Conservation (phyloP, 2,888 invertebrate species). For the Hydrotaea cyrtoneurina region DNA sequence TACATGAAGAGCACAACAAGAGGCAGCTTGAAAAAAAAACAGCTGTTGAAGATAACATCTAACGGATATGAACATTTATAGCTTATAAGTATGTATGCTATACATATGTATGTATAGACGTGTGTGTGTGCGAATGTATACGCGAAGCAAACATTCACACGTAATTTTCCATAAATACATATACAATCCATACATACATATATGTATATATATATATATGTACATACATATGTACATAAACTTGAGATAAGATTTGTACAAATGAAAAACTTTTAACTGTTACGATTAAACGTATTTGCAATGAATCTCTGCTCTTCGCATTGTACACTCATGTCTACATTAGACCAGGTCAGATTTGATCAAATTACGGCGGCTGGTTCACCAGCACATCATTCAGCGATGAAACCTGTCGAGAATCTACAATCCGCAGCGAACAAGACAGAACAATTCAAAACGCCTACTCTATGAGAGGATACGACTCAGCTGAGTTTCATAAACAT, state of each 20-base stretch:
- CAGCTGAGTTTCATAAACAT: too few relatives aligned
- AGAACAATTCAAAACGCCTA: too few relatives aligned
- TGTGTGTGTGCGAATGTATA: not conserved
- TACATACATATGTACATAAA: not conserved
- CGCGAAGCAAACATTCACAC: not conserved
- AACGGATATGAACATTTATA: conserved; percentile 35
- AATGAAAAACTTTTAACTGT: conserved; percentile 5
- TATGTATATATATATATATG: too few relatives aligned
- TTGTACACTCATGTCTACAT: not conserved
- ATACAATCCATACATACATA: too few relatives aligned
- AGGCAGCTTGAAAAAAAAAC: conserved; percentile 17
- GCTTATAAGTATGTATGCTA: too few relatives aligned
- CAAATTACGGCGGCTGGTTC: too few relatives aligned
- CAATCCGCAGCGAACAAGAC: too few relatives aligned
- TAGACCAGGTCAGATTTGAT: not conserved
- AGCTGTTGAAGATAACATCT: conserved; percentile 28
- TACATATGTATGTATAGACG: not conserved
- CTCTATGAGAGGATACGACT: too few relatives aligned
- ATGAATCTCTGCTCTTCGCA: not conserved
- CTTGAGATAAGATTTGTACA: not conserved
- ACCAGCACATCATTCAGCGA: too few relatives aligned
- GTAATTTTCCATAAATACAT: too few relatives aligned
- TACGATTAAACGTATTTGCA: conserved; percentile 10
- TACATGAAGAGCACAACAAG: not conserved
- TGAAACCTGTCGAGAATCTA: too few relatives aligned